phyloP scores from a whole-genome alignment of 1,140 invertebrate genomes.

The Drosophila ficusphila region DNA sequence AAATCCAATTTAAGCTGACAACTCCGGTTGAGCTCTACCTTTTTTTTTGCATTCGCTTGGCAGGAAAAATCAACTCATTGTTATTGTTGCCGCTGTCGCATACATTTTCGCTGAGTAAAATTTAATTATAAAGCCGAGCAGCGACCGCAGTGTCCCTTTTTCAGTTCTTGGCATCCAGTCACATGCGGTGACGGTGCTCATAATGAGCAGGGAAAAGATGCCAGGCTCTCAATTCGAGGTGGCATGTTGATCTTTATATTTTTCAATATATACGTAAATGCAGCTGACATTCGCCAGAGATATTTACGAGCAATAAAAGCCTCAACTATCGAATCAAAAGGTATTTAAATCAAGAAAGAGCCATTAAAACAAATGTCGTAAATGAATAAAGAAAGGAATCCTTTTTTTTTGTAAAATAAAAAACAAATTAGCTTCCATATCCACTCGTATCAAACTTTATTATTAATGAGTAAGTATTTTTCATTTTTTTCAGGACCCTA shows the following conservation, averaged over 20 bases:
- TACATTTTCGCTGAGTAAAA: conserved; percentile 40
- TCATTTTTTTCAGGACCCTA: conserved; percentile 90
- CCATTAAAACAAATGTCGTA: conserved; percentile 16
- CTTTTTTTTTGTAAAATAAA: too few species aligned
- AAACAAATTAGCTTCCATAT: too few species aligned
- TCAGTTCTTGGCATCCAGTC: conserved; percentile 23
- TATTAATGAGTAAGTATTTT: neutral
- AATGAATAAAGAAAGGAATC: too few species aligned
- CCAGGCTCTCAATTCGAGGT: neutral
- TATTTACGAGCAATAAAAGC: conserved; percentile 49
- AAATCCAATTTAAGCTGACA: conserved; percentile 60
- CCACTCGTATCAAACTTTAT: too few species aligned
- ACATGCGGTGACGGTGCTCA: conserved; percentile 44
- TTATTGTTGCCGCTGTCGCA: conserved; percentile 16
- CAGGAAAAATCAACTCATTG: conserved; percentile 45
- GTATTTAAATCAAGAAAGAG: neutral
- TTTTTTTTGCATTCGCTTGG: conserved; percentile 3
- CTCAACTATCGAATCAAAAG: conserved; percentile 15
- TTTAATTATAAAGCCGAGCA: conserved; percentile 61
- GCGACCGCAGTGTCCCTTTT: conserved; percentile 9
- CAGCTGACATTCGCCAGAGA: conserved; percentile 33
- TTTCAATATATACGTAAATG: conserved; percentile 2
- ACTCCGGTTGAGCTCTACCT: conserved; percentile 8
- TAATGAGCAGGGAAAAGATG: conserved; percentile 26
- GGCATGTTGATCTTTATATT: neutral